Evolutionary conservation across 2,888 invertebrate species (phyloP).

Genomic region (Crepidodera aurea): DNA sequence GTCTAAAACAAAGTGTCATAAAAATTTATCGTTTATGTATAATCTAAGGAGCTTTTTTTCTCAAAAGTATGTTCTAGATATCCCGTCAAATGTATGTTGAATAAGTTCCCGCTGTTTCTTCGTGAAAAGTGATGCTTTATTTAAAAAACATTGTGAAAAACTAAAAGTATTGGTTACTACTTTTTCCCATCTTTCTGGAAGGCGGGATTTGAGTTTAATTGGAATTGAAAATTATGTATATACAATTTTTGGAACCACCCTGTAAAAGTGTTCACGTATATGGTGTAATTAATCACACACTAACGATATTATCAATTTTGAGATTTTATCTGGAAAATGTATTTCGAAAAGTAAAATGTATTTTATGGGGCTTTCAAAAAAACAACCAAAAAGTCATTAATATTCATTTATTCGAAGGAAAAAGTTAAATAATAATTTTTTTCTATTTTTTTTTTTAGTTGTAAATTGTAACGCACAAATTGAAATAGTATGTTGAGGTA

Average conservation of each 20-base stretch:
- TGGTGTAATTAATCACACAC: slow-evolving; percentile 33
- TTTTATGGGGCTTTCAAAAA: slow-evolving; percentile 12
- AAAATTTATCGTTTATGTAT: too few species aligned
- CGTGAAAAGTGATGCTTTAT: too few species aligned
- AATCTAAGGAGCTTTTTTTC: too few species aligned
- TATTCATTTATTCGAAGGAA: slow-evolving; percentile 10
- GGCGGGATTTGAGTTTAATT: too few species aligned
- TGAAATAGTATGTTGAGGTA: slow-evolving; percentile 3
- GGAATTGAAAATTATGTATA: too few species aligned
- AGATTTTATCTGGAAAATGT: slow-evolving; percentile 26
- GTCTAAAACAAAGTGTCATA: too few species aligned
- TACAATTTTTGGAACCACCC: neutral
- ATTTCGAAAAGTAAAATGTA: slow-evolving; percentile 22
- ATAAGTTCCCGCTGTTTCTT: too few species aligned
- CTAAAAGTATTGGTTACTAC: too few species aligned
- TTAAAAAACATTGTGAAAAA: too few species aligned
- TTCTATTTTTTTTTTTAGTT: slow-evolving; percentile 3
- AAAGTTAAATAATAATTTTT: slow-evolving; percentile 21
- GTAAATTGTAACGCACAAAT: slow-evolving; percentile 14
- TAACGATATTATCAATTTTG: slow-evolving; percentile 30
- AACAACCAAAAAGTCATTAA: slow-evolving; percentile 18
- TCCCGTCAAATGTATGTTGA: too few species aligned
- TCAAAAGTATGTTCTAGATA: too few species aligned
- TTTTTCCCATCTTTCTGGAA: too few species aligned
- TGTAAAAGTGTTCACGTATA: slow-evolving; percentile 15